A percentile compares a stretch with the other conserved stretches of the same genome.
Conservation (phyloP, 2,888 invertebrate genomes). For the Cantharis nigra region DNA sequence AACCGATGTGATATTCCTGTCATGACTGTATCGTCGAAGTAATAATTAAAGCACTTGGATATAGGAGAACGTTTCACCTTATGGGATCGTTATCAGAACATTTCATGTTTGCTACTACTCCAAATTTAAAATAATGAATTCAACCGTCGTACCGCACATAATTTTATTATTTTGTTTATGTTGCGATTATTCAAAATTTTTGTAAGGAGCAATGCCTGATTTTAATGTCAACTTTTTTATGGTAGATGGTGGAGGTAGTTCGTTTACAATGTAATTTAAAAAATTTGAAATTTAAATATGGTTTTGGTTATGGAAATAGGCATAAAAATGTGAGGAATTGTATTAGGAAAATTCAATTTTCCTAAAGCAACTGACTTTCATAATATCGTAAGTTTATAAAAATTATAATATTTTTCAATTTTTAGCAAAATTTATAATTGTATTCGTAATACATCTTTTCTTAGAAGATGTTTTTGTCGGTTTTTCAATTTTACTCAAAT, state of each 20-base stretch:
- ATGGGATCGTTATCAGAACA: constrained; percentile 6
- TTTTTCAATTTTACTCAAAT: neutral
- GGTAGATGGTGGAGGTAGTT: neutral
- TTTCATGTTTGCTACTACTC: neutral
- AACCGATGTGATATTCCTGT: constrained; percentile 11
- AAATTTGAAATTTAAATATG: neutral
- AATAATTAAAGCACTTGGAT: constrained; percentile 9
- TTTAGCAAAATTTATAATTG: neutral
- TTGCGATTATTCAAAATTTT: neutral
- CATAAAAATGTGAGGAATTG: neutral
- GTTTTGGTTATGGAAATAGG: neutral
- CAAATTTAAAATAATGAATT: neutral
- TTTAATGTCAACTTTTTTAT: neutral
- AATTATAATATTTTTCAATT: neutral
- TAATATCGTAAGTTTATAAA: neutral
- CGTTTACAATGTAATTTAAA: neutral
- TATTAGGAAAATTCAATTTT: neutral
- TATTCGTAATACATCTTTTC: neutral
- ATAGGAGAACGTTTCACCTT: constrained; percentile 3
- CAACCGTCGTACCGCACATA: neutral
- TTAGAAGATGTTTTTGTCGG: neutral
- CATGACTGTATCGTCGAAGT: constrained; percentile 9
- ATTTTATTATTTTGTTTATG: neutral
- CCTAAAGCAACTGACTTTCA: neutral
- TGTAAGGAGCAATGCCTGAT: neutral